These are phyloP conservation scores for Microctenopoma lineatum DNA, from an alignment of 2,797 vertebrate genomes.

Conservation along the genomic window DNA sequence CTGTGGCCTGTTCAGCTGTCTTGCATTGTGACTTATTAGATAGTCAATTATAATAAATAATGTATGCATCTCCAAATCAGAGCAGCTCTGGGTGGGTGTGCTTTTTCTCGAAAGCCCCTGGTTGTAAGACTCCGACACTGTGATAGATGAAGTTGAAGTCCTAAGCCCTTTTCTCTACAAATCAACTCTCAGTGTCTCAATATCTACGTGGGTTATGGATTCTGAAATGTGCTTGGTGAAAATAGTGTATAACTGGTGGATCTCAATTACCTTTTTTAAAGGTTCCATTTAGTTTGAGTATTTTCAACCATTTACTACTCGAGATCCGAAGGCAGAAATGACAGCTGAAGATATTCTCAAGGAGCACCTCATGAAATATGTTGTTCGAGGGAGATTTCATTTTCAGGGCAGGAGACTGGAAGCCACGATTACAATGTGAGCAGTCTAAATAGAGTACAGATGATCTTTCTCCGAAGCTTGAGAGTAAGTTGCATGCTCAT, in stretches of 20 bases:
- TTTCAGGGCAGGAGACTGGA: slow-evolving; percentile 22
- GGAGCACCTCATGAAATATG: slow-evolving; percentile 17
- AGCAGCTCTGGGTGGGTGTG: slow-evolving; percentile 9
- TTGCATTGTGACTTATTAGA: slow-evolving; percentile 23
- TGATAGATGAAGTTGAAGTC: slow-evolving; percentile 1
- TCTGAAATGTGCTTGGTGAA: slow-evolving; percentile 7
- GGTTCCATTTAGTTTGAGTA: slow-evolving; percentile 20
- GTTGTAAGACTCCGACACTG: slow-evolving; percentile 14
- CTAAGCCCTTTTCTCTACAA: slow-evolving; percentile 13
- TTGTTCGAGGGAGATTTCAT: slow-evolving; percentile 26
- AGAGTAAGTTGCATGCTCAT: slow-evolving; percentile 8
- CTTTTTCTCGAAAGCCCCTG: slow-evolving; percentile 28
- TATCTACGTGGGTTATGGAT: slow-evolving; percentile 10
- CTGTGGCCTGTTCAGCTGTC: slow-evolving; percentile 40
- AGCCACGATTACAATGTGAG: slow-evolving; percentile 18
- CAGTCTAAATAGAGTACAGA: slow-evolving; percentile 12
- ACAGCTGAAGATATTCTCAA: slow-evolving; percentile 28
- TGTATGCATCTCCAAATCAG: slow-evolving; percentile 26
- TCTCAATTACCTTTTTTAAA: slow-evolving; percentile 45
- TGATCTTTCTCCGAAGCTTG: slow-evolving; percentile 2
- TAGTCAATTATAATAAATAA: slow-evolving; percentile 60
- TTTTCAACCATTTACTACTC: slow-evolving; percentile 23
- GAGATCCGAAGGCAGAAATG: slow-evolving; percentile 27
- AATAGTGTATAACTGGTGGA: slow-evolving; percentile 42
- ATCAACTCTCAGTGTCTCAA: slow-evolving; percentile 17